phyloP scores from a whole-genome alignment of 2,113 vertebrate genomes.

The Callorhinus ursinus region DNA sequence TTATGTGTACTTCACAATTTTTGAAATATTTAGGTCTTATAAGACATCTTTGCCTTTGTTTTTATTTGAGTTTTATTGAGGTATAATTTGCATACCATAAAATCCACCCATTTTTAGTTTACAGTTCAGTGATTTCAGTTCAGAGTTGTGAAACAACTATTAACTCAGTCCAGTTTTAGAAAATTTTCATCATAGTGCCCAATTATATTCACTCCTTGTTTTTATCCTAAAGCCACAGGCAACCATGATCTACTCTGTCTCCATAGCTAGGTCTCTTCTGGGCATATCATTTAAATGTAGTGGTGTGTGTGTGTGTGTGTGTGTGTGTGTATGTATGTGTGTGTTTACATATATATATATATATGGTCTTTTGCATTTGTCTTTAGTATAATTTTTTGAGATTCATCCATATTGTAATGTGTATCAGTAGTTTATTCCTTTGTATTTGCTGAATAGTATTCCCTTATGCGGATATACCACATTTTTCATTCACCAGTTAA shows the following conservation, averaged over 20 bases:
- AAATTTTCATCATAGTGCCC: not conserved
- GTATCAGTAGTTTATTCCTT: not conserved
- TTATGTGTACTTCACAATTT: not conserved
- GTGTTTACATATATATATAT: too few relatives aligned
- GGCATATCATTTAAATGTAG: not conserved
- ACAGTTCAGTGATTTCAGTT: not conserved
- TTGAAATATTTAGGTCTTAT: conserved; percentile 2
- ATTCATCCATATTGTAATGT: not conserved
- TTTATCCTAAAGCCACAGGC: not conserved
- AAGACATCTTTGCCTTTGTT: conserved; percentile 22
- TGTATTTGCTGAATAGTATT: not conserved
- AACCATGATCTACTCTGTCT: not conserved
- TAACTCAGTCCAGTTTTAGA: not conserved
- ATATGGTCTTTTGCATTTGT: not conserved
- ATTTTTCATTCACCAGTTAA: not conserved
- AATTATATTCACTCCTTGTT: not conserved
- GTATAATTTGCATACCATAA: not conserved
- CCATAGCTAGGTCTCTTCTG: not conserved
- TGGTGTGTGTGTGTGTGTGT: not conserved
- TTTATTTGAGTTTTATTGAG: not conserved
- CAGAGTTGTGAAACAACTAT: not conserved
- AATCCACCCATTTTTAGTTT: not conserved
- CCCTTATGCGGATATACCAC: not conserved
- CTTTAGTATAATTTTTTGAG: not conserved
- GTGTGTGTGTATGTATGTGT: not conserved